phyloP scores from a whole-genome alignment of 2,797 vertebrate species.

The Falco biarmicus region DNA sequence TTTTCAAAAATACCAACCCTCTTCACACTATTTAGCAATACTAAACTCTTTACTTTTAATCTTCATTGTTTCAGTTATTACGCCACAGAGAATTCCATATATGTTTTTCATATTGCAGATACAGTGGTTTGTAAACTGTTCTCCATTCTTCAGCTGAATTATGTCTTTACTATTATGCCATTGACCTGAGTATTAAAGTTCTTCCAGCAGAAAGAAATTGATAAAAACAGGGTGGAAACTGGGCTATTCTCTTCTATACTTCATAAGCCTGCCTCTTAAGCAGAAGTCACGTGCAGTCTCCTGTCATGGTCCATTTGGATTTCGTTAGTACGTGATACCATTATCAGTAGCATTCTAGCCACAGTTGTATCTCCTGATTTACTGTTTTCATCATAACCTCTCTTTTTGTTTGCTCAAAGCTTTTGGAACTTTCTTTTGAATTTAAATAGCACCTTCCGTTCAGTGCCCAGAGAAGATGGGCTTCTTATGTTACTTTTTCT shows the following conservation, averaged over 20 bases:
- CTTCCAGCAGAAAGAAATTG: not conserved
- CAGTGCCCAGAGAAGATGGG: not conserved
- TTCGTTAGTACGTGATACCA: not conserved
- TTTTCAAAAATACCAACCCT: not conserved
- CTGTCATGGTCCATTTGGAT: not conserved
- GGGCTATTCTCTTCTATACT: not conserved
- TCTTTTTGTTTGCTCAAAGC: not conserved
- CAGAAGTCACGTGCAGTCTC: not conserved
- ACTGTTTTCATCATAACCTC: not conserved
- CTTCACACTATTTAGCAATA: not conserved
- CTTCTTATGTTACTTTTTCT: conserved; percentile 15
- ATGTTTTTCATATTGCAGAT: not conserved
- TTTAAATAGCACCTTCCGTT: not conserved
- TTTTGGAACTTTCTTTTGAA: not conserved
- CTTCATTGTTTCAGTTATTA: not conserved
- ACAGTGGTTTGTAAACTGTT: not conserved
- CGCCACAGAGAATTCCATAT: not conserved
- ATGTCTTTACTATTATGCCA: not conserved
- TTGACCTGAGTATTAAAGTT: not conserved
- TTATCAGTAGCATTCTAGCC: not conserved
- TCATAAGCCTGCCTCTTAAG: not conserved
- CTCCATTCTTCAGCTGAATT: not conserved
- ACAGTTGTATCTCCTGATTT: not conserved
- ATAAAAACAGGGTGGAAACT: not conserved
- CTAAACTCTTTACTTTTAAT: not conserved